phyloP scores from a whole-genome alignment of 2,888 invertebrate genomes.

The Panopea generosa region DNA sequence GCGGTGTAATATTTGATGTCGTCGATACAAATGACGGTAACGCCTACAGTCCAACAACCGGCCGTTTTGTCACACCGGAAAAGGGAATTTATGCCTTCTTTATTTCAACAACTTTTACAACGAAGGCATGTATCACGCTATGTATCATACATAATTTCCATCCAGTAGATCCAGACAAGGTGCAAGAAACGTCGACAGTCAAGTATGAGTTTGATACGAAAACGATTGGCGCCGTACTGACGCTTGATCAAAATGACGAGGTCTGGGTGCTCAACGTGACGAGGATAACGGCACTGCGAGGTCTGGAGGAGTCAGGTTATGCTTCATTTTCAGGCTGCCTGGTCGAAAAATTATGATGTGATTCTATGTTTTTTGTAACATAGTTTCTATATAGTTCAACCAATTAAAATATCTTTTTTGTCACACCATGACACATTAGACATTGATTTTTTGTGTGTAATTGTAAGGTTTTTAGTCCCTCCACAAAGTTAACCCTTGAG shows the following conservation, averaged over 20 bases:
- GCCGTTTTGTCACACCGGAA: conserved; percentile 15
- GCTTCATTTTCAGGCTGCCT: conserved; percentile 8
- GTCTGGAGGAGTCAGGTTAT: not conserved
- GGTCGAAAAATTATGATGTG: not conserved
- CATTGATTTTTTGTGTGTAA: too few relatives aligned
- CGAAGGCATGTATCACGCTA: not conserved
- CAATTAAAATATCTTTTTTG: too few relatives aligned
- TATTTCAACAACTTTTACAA: conserved; percentile 14
- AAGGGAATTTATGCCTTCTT: conserved; percentile 28
- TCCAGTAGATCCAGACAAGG: conserved; percentile 16
- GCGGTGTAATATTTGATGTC: conserved; percentile 22
- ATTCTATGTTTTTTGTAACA: too few relatives aligned
- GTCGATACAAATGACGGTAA: conserved; percentile 22
- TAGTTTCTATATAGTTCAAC: too few relatives aligned
- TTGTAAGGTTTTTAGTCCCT: too few relatives aligned
- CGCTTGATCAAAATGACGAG: conserved; percentile 22
- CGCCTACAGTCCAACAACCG: conserved; percentile 19
- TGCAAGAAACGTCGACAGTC: not conserved
- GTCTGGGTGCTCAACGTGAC: conserved; percentile 33
- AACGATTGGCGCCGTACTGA: conserved; percentile 17
- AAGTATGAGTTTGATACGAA: conserved; percentile 18
- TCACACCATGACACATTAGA: too few relatives aligned
- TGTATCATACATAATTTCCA: conserved; percentile 32
- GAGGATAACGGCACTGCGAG: not conserved
- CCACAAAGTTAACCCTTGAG: too few relatives aligned